phyloP scores from a whole-genome alignment of 1,140 invertebrate species.

The Plectrocnemia conspersa region DNA sequence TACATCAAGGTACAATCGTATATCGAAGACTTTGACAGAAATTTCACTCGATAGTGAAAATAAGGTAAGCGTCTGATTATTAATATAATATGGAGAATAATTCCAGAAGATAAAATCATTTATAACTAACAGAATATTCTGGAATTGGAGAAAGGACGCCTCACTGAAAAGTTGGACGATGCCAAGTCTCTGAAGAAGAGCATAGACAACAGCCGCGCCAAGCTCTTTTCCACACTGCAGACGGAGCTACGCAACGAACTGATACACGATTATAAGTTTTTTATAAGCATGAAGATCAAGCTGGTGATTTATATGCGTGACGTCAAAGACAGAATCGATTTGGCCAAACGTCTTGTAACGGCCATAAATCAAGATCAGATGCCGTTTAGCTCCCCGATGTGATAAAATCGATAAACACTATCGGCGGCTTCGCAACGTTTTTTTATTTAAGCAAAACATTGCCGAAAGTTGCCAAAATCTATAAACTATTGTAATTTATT shows the following conservation, averaged over 20 bases:
- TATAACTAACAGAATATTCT: conserved; percentile 20
- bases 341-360: conserved; percentile 10
- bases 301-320: conserved; percentile 22
- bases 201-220: conserved; percentile 19
- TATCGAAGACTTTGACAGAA: conserved; percentile 2
- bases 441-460: too few relatives aligned
- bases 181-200: conserved; percentile 26
- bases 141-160: conserved; percentile 18
- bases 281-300: conserved; percentile 22
- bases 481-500: too few relatives aligned
- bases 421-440: too few relatives aligned
- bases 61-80: conserved; percentile 1
- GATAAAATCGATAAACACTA: too few relatives aligned
- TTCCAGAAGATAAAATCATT: background rate
- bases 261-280: conserved; percentile 15
- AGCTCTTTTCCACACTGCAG: conserved; percentile 11
- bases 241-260: conserved; percentile 16
- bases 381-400: too few relatives aligned
- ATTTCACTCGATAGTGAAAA: conserved; percentile 1
- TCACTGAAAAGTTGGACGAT: conserved; percentile 27
- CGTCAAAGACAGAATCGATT: conserved; percentile 22
- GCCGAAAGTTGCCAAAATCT: too few relatives aligned
- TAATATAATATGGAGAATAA: background rate
- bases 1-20: conserved; percentile 15
- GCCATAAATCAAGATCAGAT: conserved; percentile 13